Base-by-base conservation (phyloP, 2,888 invertebrate species). In the Nymphalis c-album region DNA sequence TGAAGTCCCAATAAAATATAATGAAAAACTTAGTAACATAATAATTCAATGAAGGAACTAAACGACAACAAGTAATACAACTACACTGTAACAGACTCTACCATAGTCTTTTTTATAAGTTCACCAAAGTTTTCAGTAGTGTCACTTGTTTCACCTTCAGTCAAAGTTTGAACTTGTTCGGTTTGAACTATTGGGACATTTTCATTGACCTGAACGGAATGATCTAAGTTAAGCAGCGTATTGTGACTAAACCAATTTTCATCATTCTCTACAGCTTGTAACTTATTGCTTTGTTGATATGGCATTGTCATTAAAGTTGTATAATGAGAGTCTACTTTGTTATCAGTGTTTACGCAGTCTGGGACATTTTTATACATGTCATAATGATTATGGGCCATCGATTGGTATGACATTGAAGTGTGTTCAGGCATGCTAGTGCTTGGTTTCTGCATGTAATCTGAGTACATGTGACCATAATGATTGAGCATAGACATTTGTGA, bases 31-130 rank as follows among this genome's bases (percentile, higher is more conserved):
- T 86, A 83, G 84, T 88, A 88, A 89, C 87, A 87, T 85, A 80
- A 87, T 86, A 86, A 82, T 82, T 82, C 71, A 83, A 80, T 84
- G 83, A 82, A 84, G 85, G 77, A 80, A 84, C 83, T 86, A 85
- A 82, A 86, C 85, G 80, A 91, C 86, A 89, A 90, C 87, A 88
- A 85, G 81, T 83, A 84, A 85, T 81, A 87, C 76, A 84, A 84
- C 94, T 95, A 97, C 91, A 96, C 96, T 79, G 95, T 96, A 79
- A 96, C 97, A 78, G 97, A 97, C 87, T 97, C 97, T 82, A 97
- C 97, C 94, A 97, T 97, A 73, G 97, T 96, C 89, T 97, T 97
- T 88, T 97, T 97, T 77, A 97, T 97, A 79, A 98, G 96, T 92
- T 97, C 97, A 64, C 97, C 97, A 82, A 97, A 97, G 86, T 97